Evolutionary conservation across 2,888 invertebrate genomes (phyloP).

Genomic region (Caenorhabditis sp.): DNA sequence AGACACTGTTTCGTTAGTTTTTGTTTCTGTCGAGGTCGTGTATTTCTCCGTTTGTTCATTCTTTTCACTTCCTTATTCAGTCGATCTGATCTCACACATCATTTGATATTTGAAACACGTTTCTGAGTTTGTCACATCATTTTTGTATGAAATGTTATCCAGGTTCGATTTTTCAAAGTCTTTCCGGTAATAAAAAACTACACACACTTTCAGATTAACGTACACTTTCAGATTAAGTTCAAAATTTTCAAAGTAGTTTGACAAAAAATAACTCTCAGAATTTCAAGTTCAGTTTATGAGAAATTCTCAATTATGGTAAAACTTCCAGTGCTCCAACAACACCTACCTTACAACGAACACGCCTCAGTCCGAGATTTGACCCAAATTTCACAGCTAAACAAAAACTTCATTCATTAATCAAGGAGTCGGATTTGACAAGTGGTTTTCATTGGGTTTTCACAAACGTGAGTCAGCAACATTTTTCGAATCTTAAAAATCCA

Average conservation of each 20-base stretch:
- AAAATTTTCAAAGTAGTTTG: too few species aligned
- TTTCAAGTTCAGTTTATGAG: too few species aligned
- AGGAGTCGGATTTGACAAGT: conserved; percentile 60
- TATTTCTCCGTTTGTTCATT: conserved; percentile 3
- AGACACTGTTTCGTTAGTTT: conserved; percentile 29
- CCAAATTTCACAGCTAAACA: conserved; percentile 56
- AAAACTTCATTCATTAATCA: conserved; percentile 58
- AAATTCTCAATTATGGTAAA: too few species aligned
- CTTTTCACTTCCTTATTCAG: neutral
- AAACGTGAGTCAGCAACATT: conserved; percentile 47
- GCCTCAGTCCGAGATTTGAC: conserved; percentile 38
- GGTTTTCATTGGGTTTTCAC: conserved; percentile 69
- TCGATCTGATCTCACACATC: neutral
- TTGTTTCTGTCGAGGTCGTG: conserved; percentile 29
- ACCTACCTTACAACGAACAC: conserved; percentile 37
- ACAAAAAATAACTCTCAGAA: too few species aligned
- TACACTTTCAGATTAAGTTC: too few species aligned
- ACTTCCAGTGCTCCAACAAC: conserved; percentile 45
- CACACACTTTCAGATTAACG: too few species aligned
- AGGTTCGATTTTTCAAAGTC: too few species aligned
- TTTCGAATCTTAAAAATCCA: neutral
- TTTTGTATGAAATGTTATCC: too few species aligned
- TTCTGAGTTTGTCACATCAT: too few species aligned
- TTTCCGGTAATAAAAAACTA: neutral
- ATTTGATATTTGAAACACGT: conserved; percentile 11